phyloP scores from a whole-genome alignment of 2,888 invertebrate genomes.

The Dryadula phaetusa region DNA sequence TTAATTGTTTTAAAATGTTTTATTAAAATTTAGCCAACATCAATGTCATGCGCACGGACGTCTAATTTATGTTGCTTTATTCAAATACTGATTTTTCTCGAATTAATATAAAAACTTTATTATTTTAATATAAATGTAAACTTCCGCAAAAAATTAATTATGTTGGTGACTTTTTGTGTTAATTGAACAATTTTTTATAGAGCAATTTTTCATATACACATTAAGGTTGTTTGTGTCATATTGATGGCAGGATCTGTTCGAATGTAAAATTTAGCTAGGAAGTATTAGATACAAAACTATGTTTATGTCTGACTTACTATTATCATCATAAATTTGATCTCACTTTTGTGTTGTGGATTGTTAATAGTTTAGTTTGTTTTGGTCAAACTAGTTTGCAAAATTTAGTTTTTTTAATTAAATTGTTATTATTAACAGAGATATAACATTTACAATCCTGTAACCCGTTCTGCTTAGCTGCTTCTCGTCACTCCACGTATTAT shows the following conservation, averaged over 20 bases:
- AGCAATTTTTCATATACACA: constrained; percentile 11
- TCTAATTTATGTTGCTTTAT: background rate
- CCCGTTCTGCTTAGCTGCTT: background rate
- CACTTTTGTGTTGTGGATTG: background rate
- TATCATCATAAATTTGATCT: background rate
- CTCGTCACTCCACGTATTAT: background rate
- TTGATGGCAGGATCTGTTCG: background rate
- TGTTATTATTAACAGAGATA: too few relatives aligned
- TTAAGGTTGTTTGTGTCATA: background rate
- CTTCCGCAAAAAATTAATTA: background rate
- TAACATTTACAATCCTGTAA: too few relatives aligned
- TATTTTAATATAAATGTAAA: background rate
- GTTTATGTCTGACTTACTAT: too few relatives aligned
- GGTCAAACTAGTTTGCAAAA: too few relatives aligned
- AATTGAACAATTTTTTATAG: background rate
- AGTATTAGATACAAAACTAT: too few relatives aligned
- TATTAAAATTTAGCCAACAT: too few relatives aligned
- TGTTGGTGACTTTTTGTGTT: background rate
- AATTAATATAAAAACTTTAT: background rate
- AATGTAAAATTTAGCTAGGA: background rate
- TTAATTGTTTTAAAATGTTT: too few relatives aligned
- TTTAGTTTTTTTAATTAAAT: too few relatives aligned
- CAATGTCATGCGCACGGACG: background rate
- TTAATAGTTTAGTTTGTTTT: background rate
- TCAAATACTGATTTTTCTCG: background rate